phyloP scores from a whole-genome alignment of 2,888 invertebrate genomes.

The Apamea anceps region DNA sequence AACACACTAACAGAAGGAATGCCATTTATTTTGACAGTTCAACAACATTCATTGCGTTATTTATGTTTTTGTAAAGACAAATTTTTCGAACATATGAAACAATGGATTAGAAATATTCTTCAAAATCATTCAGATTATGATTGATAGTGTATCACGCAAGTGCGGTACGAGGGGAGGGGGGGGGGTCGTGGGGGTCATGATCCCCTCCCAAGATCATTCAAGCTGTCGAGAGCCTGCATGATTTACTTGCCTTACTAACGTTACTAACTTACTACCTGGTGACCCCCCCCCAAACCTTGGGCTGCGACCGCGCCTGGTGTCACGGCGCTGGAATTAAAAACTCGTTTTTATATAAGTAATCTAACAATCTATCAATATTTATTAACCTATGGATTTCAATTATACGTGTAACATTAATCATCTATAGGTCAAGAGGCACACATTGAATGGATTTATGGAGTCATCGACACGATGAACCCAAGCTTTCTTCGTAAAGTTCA shows the following conservation, averaged over 20 bases:
- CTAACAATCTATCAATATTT: slow-evolving; percentile 13
- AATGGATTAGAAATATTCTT: neutral
- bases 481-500: slow-evolving; percentile 51
- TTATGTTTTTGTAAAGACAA: neutral
- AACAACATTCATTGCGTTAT: neutral
- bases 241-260: too few species aligned
- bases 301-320: too few species aligned
- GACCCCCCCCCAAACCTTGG: too few species aligned
- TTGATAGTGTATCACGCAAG: neutral
- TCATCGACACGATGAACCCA: slow-evolving; percentile 41
- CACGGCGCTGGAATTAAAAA: slow-evolving; percentile 2
- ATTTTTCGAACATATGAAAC: neutral
- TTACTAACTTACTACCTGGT: too few species aligned
- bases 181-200: too few species aligned
- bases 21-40: neutral
- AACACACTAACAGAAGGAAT: neutral
- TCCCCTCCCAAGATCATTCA: too few species aligned
- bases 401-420: slow-evolving; percentile 25
- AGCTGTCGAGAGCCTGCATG: too few species aligned
- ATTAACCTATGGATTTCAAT: slow-evolving; percentile 7
- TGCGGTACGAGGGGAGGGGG: too few species aligned
- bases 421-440: slow-evolving; percentile 38
- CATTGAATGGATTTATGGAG: slow-evolving; percentile 4
- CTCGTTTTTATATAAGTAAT: neutral
- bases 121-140: neutral